Evolutionary conservation across 2,113 vertebrate genomes (phyloP).

Genomic region (Brienomyrus longianalis): DNA sequence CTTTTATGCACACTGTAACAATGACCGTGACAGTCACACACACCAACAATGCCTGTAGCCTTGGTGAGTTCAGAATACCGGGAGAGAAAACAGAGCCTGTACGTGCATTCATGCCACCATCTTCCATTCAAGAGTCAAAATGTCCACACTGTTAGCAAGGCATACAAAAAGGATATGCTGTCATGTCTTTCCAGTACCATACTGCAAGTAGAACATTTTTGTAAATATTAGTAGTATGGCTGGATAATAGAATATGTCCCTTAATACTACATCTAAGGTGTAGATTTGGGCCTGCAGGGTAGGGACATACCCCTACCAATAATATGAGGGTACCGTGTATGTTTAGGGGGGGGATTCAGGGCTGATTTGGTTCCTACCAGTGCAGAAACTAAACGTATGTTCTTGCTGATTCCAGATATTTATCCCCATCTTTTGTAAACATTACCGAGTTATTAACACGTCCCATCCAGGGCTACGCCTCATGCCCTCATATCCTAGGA

Average conservation of each 20-base stretch:
- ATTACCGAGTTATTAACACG: neutral
- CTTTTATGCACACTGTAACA: neutral
- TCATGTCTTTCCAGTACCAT: neutral
- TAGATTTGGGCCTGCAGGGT: neutral
- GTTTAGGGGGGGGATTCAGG: neutral
- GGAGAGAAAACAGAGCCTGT: neutral
- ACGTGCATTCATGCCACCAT: neutral
- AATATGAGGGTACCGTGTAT: neutral
- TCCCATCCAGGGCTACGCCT: neutral
- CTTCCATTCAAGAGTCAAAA: neutral
- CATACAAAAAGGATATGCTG: neutral
- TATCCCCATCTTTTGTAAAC: neutral
- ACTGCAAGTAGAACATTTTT: neutral
- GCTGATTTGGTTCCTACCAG: neutral
- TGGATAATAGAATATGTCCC: neutral
- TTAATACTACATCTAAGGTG: neutral
- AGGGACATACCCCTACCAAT: neutral
- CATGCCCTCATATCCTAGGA: neutral
- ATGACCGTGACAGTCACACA: neutral
- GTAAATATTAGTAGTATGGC: neutral
- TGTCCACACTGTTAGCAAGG: neutral
- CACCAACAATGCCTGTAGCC: neutral
- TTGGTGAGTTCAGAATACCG: neutral
- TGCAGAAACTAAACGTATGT: neutral
- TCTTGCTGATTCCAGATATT: neutral